Percentiles rank a stretch among this genome's conserved stretches.
Evolutionary conservation across 2,113 vertebrate species (phyloP).

Genomic region (Megaptera novaeangliae): DNA sequence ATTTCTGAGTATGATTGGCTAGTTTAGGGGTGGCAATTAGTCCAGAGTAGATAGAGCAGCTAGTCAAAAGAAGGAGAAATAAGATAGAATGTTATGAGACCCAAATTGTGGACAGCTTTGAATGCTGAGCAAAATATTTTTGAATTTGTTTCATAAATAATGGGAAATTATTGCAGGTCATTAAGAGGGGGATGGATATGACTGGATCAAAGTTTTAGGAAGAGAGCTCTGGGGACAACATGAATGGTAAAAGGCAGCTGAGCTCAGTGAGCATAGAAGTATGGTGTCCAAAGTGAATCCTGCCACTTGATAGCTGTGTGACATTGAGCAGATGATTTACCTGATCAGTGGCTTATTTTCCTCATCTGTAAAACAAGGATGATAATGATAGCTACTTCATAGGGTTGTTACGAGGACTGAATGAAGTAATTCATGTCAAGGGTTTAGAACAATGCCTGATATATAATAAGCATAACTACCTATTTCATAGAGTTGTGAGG

Average conservation of each 20-base stretch:
- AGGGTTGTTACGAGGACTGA: neutral
- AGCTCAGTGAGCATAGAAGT: neutral
- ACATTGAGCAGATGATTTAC: neutral
- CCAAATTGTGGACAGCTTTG: neutral
- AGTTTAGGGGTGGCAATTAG: neutral
- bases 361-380: neutral
- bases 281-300: neutral
- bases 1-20: neutral
- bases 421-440: neutral
- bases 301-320: neutral
- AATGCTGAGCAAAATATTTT: neutral
- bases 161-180: neutral
- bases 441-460: neutral
- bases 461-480: neutral
- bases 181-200: neutral
- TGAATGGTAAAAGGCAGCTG: neutral
- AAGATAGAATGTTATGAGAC: neutral
- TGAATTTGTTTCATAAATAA: neutral
- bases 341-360: neutral
- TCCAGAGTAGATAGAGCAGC: neutral
- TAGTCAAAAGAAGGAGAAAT: neutral
- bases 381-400: neutral
- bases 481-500: neutral
- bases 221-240: too few relatives aligned
- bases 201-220: neutral